Percentiles rank a stretch among this genome's conserved stretches.
phyloP scores from a whole-genome alignment of 2,797 vertebrate genomes.

The Cichlasoma orientale region DNA sequence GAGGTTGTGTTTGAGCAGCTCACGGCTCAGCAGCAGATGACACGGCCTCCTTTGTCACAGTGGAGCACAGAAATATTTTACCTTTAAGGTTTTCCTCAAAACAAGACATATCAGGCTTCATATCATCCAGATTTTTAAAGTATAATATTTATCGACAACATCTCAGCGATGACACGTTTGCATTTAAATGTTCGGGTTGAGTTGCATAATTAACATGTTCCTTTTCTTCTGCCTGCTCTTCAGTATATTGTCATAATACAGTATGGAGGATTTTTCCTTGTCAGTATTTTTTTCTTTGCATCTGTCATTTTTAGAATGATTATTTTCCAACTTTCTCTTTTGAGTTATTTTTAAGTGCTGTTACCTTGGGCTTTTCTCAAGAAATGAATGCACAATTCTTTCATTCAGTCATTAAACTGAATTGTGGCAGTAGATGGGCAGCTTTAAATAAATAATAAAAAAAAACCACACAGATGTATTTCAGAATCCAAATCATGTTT shows the following conservation, averaged over 20 bases:
- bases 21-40: conserved; percentile 27
- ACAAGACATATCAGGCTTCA: background rate
- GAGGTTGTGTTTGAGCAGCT: conserved; percentile 25
- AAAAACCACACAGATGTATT: background rate
- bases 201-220: conserved; percentile 11
- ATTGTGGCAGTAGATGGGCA: conserved; percentile 11
- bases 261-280: background rate
- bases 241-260: background rate
- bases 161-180: conserved; percentile 6
- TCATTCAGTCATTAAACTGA: background rate
- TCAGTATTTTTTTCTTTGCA: background rate
- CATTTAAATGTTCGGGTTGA: background rate
- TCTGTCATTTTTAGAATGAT: background rate
- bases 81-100: background rate
- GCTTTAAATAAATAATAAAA: background rate
- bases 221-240: background rate
- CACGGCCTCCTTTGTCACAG: conserved; percentile 10
- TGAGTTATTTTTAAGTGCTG: background rate
- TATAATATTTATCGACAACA: conserved; percentile 8
- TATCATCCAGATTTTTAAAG: background rate
- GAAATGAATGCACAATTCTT: conserved; percentile 8
- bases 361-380: conserved; percentile 7
- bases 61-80: conserved; percentile 4
- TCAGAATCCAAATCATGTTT: conserved; percentile 1
- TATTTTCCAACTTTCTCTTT: background rate